Evolutionary conservation across 2,113 vertebrate genomes (phyloP), one percentile per base, ranked within the genome.

Genomic region (Physeter macrocephalus): DNA sequence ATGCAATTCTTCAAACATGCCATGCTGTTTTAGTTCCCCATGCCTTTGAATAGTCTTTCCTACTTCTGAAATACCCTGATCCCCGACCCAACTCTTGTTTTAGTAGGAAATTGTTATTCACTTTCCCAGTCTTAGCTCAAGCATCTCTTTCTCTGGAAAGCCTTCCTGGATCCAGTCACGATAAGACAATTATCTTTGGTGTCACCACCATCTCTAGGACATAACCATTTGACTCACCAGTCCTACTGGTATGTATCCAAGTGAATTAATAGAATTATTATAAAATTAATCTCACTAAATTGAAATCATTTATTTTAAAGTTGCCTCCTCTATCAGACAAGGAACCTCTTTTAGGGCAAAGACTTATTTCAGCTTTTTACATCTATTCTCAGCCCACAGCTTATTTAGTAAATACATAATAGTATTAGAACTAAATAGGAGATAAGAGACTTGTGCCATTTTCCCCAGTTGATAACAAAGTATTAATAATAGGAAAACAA

Each of bases 221-320:
- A 88, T 75, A 59, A 62, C 9, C 29, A 36, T 64, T 61, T 66
- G 41, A 74, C 46, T 66, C 64, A 81, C 10, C 69, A 72, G 2
- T 87, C 23, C 18, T 61, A 90, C 7, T 17, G 13, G 43, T 66
- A 27, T 46, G 49, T 66, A 93, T 41, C 25, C 52, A 93, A 74
- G 14, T 39, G 11, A 93, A 88, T 21, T 34, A 49, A 21, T 77
- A 34, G 29, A 80, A 13, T 59, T 86, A 25, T 66, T 67, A 46
- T 20, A 77, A 34, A 82, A 71, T 77, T 88, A 82, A 17, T 54
- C 43, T 43, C 25, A 88, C 0, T 36, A 34, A 87, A 39, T 59
- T 57, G 36, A 95, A 88, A 62, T 71, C 39, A 67, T 72, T 72
- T 92, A 75, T 71, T 84, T 93, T 87, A 94, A 64, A 89, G 36